Evolutionary conservation across 92 coral and sea anemone species (phyloP).

Genomic region (Zoanthus sansibaricus): DNA sequence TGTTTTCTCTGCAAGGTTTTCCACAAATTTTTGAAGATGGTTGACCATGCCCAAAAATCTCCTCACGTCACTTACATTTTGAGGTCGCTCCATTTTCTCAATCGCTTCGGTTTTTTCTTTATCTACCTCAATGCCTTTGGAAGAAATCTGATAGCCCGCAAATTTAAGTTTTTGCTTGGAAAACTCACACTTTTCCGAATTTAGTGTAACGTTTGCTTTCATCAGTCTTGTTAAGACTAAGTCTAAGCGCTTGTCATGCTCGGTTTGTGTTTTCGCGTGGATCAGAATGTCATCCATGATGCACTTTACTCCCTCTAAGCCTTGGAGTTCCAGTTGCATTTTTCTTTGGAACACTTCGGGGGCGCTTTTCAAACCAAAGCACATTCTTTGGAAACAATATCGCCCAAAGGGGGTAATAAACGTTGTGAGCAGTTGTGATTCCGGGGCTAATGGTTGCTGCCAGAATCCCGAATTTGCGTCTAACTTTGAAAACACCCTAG

Average conservation of each 20-base stretch:
- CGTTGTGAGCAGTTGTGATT: constrained; percentile 52
- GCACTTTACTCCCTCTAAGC: constrained; percentile 53
- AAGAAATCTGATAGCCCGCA: background rate
- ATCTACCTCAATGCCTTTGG: constrained; percentile 15
- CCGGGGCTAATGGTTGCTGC: constrained; percentile 34
- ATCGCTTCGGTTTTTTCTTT: constrained; percentile 27
- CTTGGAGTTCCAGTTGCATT: constrained; percentile 50
- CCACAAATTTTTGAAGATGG: constrained; percentile 37
- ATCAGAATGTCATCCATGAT: constrained; percentile 62
- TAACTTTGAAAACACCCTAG: constrained; percentile 54
- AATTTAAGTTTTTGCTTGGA: constrained; percentile 40
- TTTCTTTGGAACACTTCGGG: constrained; percentile 43
- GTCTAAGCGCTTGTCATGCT: constrained; percentile 60
- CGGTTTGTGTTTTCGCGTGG: constrained; percentile 50
- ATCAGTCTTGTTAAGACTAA: constrained; percentile 47
- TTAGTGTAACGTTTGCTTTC: constrained; percentile 52
- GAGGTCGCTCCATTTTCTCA: constrained; percentile 47
- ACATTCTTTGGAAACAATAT: constrained; percentile 35
- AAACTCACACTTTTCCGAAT: constrained; percentile 59
- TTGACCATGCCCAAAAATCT: constrained; percentile 42
- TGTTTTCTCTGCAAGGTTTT: constrained; percentile 34
- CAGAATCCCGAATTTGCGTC: no score
- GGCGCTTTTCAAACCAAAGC: constrained; percentile 40
- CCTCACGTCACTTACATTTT: constrained; percentile 30
- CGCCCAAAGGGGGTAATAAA: constrained; percentile 58